A percentile compares a stretch with the other conserved stretches of the same genome.
These are phyloP conservation scores for Spinus olivaceus DNA, from an alignment of 2,797 vertebrate genomes.

Conservation along the genomic window DNA sequence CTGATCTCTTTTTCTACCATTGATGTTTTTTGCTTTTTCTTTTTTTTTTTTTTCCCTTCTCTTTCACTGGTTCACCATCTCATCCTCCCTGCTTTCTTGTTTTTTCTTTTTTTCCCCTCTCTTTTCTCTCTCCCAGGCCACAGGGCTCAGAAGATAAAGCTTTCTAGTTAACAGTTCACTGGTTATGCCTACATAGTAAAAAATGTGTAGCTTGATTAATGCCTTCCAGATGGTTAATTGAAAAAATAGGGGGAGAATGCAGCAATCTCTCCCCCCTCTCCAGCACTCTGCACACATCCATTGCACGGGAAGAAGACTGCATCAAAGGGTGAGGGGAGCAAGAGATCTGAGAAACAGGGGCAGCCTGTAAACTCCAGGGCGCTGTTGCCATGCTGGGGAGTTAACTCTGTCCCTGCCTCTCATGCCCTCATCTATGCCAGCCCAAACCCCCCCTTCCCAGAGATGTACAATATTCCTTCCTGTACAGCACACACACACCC, in stretches of 20 bases:
- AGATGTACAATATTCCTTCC: rapidly evolving
- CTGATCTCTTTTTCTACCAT: background rate
- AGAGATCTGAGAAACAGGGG: background rate
- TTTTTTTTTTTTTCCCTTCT: background rate
- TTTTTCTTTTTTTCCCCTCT: background rate
- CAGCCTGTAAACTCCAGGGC: background rate
- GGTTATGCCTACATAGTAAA: slow-evolving; percentile 52
- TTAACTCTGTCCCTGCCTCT: background rate
- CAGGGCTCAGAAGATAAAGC: slow-evolving; percentile 36
- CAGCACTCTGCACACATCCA: background rate
- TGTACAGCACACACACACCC: background rate
- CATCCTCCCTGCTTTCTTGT: background rate
- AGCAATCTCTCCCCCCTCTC: background rate
- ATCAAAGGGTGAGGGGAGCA: slow-evolving; percentile 10
- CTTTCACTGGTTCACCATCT: background rate
- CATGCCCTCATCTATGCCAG: background rate
- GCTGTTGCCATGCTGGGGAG: background rate
- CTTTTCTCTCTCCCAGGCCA: background rate
- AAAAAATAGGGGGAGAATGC: slow-evolving; percentile 12
- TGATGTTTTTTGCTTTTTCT: background rate
- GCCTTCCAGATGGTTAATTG: slow-evolving; percentile 50
- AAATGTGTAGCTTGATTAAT: slow-evolving; percentile 57
- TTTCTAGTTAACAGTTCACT: slow-evolving; percentile 55
- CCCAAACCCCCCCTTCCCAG: background rate
- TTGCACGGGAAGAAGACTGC: background rate